Percentiles rank a stretch among this genome's conserved stretches.
Evolutionary conservation across 2,888 invertebrate genomes (phyloP).

Genomic region (Nesidiocoris tenuis): DNA sequence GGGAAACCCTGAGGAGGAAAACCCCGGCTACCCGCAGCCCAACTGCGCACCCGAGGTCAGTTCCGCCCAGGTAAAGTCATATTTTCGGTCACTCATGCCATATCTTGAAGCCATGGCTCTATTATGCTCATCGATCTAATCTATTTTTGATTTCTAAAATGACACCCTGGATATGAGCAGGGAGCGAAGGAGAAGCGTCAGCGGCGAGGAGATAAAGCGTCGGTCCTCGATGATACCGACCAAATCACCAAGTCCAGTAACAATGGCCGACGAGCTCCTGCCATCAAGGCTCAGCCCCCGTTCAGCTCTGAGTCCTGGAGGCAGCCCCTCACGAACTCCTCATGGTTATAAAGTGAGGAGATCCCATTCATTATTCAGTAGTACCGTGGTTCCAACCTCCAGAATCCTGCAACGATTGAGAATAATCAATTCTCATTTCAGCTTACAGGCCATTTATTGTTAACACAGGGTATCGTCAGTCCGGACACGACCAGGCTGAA

Average conservation of each 20-base stretch:
- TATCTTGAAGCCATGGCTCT: too few relatives aligned
- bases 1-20: slow-evolving; percentile 68
- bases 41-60: slow-evolving; percentile 48
- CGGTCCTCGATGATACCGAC: slow-evolving; percentile 46
- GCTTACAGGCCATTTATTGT: too few relatives aligned
- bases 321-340: slow-evolving; percentile 55
- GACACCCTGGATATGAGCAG: too few relatives aligned
- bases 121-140: too few relatives aligned
- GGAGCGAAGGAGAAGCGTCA: slow-evolving; percentile 48
- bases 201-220: slow-evolving; percentile 48
- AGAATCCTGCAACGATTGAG: too few relatives aligned
- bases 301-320: slow-evolving; percentile 56
- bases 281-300: slow-evolving; percentile 43
- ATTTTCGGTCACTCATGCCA: not conserved
- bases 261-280: slow-evolving; percentile 31
- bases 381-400: too few relatives aligned
- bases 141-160: not conserved
- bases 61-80: not conserved
- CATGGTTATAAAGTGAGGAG: slow-evolving; percentile 29
- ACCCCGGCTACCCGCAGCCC: slow-evolving; percentile 58
- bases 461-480: slow-evolving; percentile 53
- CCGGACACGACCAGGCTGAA: slow-evolving; percentile 63
- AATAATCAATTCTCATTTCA: slow-evolving; percentile 15
- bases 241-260: slow-evolving; percentile 49
- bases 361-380: not conserved